A percentile compares a stretch with the other conserved stretches of the same genome.
Evolutionary conservation across 1,140 invertebrate genomes (phyloP).

Genomic region (Danaus plexippus): DNA sequence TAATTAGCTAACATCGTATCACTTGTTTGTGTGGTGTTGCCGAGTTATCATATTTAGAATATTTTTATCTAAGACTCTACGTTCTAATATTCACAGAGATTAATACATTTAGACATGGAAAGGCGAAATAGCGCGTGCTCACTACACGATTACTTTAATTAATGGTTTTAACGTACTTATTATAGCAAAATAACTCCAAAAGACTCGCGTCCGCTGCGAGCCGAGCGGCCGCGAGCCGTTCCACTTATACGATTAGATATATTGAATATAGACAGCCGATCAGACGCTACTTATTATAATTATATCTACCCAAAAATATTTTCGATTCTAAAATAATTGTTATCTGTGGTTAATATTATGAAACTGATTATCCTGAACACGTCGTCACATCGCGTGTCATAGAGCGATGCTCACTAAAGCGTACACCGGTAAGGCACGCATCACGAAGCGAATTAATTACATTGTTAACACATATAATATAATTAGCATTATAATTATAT

Average conservation of each 20-base stretch:
- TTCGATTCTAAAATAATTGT: conserved; percentile 23
- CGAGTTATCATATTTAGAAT: conserved; percentile 66
- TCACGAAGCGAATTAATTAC: background rate
- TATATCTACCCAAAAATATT: conserved; percentile 30
- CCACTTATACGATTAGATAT: conserved; percentile 12
- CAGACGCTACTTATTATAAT: conserved; percentile 32
- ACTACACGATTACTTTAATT: conserved; percentile 43
- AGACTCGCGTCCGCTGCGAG: conserved; percentile 4
- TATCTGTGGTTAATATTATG: conserved; percentile 1
- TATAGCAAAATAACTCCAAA: conserved; percentile 22
- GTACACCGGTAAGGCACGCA: conserved; percentile 3
- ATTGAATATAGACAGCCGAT: conserved; percentile 41
- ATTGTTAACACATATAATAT: too few relatives aligned
- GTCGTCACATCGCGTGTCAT: conserved; percentile 1
- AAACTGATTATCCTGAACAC: background rate
- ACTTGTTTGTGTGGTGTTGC: conserved; percentile 68
- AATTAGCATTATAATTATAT: too few relatives aligned
- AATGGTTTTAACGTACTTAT: conserved; percentile 22
- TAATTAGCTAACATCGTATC: conserved; percentile 65
- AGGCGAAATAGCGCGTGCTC: conserved; percentile 59
- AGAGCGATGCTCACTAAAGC: conserved; percentile 1
- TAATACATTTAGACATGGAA: conserved; percentile 59
- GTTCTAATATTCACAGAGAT: conserved; percentile 68
- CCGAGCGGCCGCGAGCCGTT: background rate
- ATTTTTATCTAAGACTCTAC: conserved; percentile 67